Evolutionary conservation across 2,888 invertebrate species (phyloP).

Genomic region (Stomorhina lunata): DNA sequence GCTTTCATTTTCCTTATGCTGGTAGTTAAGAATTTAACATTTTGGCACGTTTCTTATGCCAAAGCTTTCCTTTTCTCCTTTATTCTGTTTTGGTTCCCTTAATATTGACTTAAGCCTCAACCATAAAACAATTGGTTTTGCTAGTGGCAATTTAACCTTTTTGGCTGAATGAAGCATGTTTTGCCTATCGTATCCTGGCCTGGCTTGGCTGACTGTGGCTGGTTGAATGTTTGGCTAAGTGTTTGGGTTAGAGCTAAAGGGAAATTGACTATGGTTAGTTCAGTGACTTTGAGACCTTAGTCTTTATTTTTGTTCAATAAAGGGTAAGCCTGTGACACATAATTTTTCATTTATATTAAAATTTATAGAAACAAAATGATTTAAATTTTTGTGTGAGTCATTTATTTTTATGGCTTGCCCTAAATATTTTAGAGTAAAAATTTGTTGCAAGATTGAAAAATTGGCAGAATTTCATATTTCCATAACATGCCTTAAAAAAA

Average conservation of each 20-base stretch:
- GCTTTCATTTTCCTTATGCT: slow-evolving; percentile 50
- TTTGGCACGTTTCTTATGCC: slow-evolving; percentile 54
- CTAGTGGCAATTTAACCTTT: slow-evolving; percentile 59
- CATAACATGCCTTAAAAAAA: slow-evolving; percentile 7
- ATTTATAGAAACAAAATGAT: not conserved
- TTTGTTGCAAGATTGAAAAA: slow-evolving; percentile 11
- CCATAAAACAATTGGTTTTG: slow-evolving; percentile 61
- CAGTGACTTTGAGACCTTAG: slow-evolving; percentile 55
- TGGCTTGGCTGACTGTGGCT: not conserved
- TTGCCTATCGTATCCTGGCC: not conserved
- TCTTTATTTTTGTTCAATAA: slow-evolving; percentile 14
- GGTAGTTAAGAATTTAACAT: slow-evolving; percentile 46
- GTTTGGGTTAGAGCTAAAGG: not conserved
- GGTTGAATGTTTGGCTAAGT: not conserved
- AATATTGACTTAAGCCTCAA: slow-evolving; percentile 50
- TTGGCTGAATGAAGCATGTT: slow-evolving; percentile 45
- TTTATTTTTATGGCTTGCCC: not conserved
- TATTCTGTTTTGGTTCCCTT: slow-evolving; percentile 17
- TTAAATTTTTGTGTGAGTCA: not conserved
- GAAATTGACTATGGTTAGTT: slow-evolving; percentile 53
- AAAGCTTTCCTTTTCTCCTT: not conserved
- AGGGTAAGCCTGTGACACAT: not conserved
- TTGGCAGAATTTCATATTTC: slow-evolving; percentile 51
- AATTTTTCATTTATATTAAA: no score
- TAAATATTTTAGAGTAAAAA: not conserved